These are phyloP conservation scores for Heterodera schachtii DNA, from an alignment of 1,140 invertebrate genomes.

Conservation along the genomic window DNA sequence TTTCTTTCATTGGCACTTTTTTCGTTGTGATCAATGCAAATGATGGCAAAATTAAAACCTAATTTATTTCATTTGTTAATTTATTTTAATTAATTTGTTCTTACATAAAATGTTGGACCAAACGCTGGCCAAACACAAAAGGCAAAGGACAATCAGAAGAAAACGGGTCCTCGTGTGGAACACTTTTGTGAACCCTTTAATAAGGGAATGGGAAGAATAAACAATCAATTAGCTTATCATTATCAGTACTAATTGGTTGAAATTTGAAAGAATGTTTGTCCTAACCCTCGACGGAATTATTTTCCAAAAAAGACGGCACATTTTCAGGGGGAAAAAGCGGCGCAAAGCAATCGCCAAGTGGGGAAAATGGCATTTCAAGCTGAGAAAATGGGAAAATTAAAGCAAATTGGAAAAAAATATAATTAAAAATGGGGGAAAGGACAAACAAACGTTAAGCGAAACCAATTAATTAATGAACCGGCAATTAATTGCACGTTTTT, in stretches of 20 bases:
- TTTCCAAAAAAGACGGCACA: neutral
- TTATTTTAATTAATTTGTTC: neutral
- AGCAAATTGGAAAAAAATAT: too few relatives aligned
- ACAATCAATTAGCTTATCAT: too few relatives aligned
- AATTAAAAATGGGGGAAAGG: too few relatives aligned
- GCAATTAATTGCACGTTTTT: too few relatives aligned
- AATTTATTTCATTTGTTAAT: neutral
- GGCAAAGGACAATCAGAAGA: conserved; percentile 45
- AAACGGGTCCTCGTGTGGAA: conserved; percentile 53
- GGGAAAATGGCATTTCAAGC: neutral
- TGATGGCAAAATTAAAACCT: conserved; percentile 53
- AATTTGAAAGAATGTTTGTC: too few relatives aligned
- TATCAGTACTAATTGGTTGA: too few relatives aligned
- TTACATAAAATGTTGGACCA: conserved; percentile 55
- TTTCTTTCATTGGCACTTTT: conserved; percentile 12
- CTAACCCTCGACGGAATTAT: too few relatives aligned
- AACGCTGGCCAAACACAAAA: conserved; percentile 48
- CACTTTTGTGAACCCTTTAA: conserved; percentile 43
- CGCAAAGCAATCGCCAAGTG: neutral
- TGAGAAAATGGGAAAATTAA: too few relatives aligned
- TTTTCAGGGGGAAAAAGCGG: neutral
- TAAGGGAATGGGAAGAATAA: neutral
- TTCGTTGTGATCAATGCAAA: conserved; percentile 44
- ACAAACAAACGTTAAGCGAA: too few relatives aligned
- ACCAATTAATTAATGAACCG: too few relatives aligned